Base-by-base conservation (phyloP, 2,888 invertebrate genomes). In the Nematopogon swammerdamellus region DNA sequence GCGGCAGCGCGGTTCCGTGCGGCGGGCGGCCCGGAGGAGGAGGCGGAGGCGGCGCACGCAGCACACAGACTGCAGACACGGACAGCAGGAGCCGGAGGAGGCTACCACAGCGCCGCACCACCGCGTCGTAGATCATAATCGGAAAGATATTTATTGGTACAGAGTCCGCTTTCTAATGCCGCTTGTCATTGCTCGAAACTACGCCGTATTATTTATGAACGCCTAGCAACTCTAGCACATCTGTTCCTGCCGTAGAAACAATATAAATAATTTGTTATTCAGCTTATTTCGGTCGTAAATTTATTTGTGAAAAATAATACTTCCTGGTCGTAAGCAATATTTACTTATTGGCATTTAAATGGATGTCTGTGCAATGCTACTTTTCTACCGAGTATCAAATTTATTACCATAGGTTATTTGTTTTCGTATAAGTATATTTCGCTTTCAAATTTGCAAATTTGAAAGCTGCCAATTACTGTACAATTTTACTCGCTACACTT, bases 41-140 rank as follows among this genome's bases (percentile, higher is more conserved):
- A n/a, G n/a, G n/a, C n/a, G n/a, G n/a, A n/a, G n/a, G n/a, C n/a
- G n/a, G n/a, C 25, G 25, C 25, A 25, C 25, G 25, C 25, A 25
- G 5, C 25, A 25, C 25, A 25, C 25, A 8, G 25, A 25, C 8
- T 25, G 25, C 25, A 8, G 25, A 8, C 25, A 25, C 36, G 36
- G 36, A 14, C n/a, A 14, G 36, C 11, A 8, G 36, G 11, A 36
- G 36, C 14, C 3, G 36, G 11, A 36, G 36, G 25, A 25, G 25
- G 25, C 25, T 36, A 8, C 36, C 14, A 36, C 36, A 3, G 6
- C 36, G 36, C 36, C 36, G 36, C 18, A 65, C 68, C 63, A 76
- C 75, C 75, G 74, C 68, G 68, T 64, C 73, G 76, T 76, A 79
- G 79, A 77, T 77, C 76, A 77, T 73, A 74, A 76, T 76, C 76